Percentiles rank a stretch among this genome's conserved stretches.
Conservation (phyloP, 2,113 vertebrate genomes). For the Climacteris rufus region DNA sequence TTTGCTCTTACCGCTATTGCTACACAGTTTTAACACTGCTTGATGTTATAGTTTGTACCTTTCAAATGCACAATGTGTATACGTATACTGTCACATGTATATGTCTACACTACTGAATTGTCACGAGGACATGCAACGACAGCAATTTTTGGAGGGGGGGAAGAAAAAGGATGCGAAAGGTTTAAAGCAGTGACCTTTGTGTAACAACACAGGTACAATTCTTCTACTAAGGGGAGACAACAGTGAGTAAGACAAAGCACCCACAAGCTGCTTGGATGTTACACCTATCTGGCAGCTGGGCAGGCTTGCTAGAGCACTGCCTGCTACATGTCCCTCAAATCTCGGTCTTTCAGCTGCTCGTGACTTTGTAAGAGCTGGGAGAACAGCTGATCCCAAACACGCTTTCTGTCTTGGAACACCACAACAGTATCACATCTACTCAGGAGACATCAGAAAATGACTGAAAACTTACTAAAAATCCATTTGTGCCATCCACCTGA, state of each 20-base stretch:
- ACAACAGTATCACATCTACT: rapidly evolving
- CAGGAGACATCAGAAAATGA: neutral
- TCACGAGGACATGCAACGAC: neutral
- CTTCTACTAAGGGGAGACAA: neutral
- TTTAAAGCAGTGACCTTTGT: neutral
- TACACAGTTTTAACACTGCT: neutral
- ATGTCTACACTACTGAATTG: too few relatives aligned
- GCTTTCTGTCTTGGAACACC: neutral
- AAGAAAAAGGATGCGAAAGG: neutral
- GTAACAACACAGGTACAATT: neutral
- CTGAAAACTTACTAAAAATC: neutral
- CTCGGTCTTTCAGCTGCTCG: neutral
- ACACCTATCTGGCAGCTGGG: neutral
- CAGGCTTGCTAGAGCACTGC: neutral
- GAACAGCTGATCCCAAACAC: neutral
- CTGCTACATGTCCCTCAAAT: neutral
- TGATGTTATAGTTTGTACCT: neutral
- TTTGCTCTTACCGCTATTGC: neutral
- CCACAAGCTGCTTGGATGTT: neutral
- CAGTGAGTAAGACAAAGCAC: neutral
- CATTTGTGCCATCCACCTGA: neutral
- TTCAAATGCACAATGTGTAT: neutral
- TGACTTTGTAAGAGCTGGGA: neutral
- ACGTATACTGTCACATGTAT: neutral
- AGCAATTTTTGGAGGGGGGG: neutral